phyloP scores from a whole-genome alignment of 2,113 vertebrate genomes.

The Hemibagrus wyckioides region DNA sequence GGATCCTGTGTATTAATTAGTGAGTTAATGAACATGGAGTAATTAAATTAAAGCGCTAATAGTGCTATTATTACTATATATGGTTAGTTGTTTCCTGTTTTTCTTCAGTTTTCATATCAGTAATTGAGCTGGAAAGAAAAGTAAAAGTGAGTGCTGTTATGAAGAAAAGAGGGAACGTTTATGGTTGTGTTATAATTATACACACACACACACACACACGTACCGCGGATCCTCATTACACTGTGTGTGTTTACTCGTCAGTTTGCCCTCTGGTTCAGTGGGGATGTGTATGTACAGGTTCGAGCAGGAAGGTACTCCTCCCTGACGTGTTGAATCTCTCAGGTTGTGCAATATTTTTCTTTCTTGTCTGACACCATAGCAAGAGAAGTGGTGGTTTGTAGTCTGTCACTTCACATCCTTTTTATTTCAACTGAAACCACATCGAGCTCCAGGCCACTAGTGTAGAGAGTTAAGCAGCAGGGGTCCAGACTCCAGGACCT shows the following conservation, averaged over 20 bases:
- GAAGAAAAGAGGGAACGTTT: neutral
- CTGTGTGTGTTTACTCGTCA: neutral
- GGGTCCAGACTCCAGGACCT: too few species aligned
- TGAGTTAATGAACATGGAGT: neutral
- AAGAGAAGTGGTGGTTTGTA: neutral
- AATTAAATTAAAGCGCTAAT: neutral
- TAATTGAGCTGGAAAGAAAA: neutral
- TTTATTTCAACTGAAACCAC: neutral
- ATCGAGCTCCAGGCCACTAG: neutral
- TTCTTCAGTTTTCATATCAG: neutral
- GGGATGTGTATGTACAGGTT: neutral
- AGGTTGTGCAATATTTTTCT: neutral
- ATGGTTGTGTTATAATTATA: neutral
- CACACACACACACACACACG: neutral
- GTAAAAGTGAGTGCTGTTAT: neutral
- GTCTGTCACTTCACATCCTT: neutral
- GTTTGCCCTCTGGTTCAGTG: neutral
- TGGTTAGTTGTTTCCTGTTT: neutral
- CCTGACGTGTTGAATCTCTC: neutral
- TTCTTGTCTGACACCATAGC: neutral
- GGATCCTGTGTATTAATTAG: neutral
- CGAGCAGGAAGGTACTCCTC: neutral
- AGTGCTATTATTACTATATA: neutral
- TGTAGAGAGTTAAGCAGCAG: neutral
- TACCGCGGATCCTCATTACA: neutral